Base-by-base conservation (phyloP, 2,888 invertebrate species). In the Theretra japonica region DNA sequence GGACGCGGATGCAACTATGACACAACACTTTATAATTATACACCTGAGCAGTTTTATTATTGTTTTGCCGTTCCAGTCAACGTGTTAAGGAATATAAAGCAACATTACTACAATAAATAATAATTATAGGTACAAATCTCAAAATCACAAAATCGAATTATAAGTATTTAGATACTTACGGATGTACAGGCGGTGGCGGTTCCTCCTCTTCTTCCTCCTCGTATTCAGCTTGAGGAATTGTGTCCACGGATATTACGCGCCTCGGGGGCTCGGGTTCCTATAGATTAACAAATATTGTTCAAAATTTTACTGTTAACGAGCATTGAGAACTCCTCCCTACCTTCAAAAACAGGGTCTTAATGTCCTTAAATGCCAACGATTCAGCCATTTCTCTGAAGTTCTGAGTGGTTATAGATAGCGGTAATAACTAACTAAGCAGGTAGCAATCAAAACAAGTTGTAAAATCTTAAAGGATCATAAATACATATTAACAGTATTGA, bases 131-230 rank as follows among this genome's bases (percentile, higher is more conserved):
- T n/a, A n/a, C 28, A 0, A 41, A 41, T 11, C 41, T 15, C 41
- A 41, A 41, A 15, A 11, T 11, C 15, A 8, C 11, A 15, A 23
- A 4, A 58, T 15, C 4, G 17, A 28, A 25, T 15, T 58, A 58
- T 15, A 8, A 28, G 23, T 21, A 41, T 48, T 65, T 59, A 62
- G 25, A 70, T 68, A 86, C 87, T 86, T 72, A 91, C 88, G 82
- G 82, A 0, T 82, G 79, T 6, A 85, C 79, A 0, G 86, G 87
- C 2, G 86, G 86, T 1, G 83, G 82, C 3, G 80, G 82, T 8
- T 90, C 90, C n/a, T 92, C 91, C 11, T 88, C 86, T 33, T 90
- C 90, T 53, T 88, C 89, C 28, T 93, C 92, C 8, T 92, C 90
- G 70, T 92, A 90, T 1, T 92, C 88, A 0, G 80, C 82, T 0